Percentiles rank a stretch among this genome's conserved stretches.
phyloP scores from a whole-genome alignment of 2,797 vertebrate genomes.

The Danio choprae region DNA sequence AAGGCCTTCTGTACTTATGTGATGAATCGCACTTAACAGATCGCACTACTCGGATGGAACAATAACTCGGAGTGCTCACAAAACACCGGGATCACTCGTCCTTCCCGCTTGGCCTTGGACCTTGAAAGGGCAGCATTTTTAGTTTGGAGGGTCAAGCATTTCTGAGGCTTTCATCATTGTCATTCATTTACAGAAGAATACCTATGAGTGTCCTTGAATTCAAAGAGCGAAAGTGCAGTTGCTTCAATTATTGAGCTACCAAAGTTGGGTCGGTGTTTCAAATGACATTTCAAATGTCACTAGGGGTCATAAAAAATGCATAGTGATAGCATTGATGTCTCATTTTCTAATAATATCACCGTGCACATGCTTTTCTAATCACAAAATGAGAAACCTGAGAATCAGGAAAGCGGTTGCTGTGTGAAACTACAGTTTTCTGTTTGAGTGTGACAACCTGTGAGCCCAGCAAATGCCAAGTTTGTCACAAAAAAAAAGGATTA shows the following conservation, averaged over 20 bases:
- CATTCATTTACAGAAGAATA: conserved; percentile 15
- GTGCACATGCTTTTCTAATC: conserved; percentile 13
- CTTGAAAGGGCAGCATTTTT: background rate
- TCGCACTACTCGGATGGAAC: conserved; percentile 9
- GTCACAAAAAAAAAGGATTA: too few relatives aligned
- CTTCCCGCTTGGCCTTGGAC: conserved; percentile 1
- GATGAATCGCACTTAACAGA: conserved; percentile 48
- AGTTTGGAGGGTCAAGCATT: conserved; percentile 15
- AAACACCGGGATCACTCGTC: conserved; percentile 21
- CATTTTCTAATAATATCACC: background rate
- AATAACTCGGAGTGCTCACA: conserved; percentile 9
- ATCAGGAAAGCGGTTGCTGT: background rate
- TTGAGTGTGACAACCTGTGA: background rate
- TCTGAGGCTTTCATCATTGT: conserved; percentile 9
- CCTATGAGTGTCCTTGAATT: conserved; percentile 4
- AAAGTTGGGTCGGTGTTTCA: background rate
- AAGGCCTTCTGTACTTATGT: conserved; percentile 29
- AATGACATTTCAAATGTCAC: conserved; percentile 1
- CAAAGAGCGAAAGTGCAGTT: background rate
- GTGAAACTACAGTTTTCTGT: background rate
- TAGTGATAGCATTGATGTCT: conserved; percentile 5
- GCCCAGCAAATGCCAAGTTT: too few relatives aligned
- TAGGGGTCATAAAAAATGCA: background rate
- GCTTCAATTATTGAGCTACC: background rate
- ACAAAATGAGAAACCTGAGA: conserved; percentile 18